Evolutionary conservation across 2,113 vertebrate genomes (phyloP).

Genomic region (Toxotes chatareus): DNA sequence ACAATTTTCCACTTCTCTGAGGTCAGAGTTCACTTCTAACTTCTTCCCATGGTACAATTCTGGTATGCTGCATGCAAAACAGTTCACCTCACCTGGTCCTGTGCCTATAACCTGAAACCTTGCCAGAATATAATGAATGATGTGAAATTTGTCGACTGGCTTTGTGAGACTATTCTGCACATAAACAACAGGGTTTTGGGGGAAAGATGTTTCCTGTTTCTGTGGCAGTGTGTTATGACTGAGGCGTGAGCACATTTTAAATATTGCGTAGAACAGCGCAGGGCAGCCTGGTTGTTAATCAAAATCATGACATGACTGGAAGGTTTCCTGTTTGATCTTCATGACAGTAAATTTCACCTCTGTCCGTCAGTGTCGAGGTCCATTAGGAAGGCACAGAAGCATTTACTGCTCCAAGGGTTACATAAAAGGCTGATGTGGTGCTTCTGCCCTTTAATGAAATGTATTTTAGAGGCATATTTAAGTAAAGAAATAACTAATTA

Average conservation of each 20-base stretch:
- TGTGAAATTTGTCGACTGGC: background rate
- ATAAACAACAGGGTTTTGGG: background rate
- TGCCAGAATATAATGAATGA: background rate
- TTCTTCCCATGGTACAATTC: background rate
- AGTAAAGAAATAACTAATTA: background rate
- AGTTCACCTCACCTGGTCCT: background rate
- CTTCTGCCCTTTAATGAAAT: slow-evolving; percentile 13
- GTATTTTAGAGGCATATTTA: slow-evolving; percentile 1
- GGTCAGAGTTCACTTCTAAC: slow-evolving; percentile 5
- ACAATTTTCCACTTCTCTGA: background rate
- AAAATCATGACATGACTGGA: slow-evolving; percentile 34
- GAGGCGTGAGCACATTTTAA: slow-evolving; percentile 11
- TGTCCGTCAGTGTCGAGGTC: slow-evolving; percentile 20
- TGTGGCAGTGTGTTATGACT: background rate
- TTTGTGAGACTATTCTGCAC: background rate
- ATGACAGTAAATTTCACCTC: slow-evolving; percentile 34
- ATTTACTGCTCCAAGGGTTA: slow-evolving; percentile 18
- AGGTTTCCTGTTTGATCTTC: slow-evolving; percentile 29
- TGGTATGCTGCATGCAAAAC: background rate
- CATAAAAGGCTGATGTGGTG: background rate
- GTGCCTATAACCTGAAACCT: background rate
- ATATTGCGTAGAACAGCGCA: background rate
- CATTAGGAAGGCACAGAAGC: slow-evolving; percentile 17
- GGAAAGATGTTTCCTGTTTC: background rate
- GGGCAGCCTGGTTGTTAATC: slow-evolving; percentile 26